Evolutionary conservation across 2,113 vertebrate species (phyloP).

Genomic region (Spea bombifrons): DNA sequence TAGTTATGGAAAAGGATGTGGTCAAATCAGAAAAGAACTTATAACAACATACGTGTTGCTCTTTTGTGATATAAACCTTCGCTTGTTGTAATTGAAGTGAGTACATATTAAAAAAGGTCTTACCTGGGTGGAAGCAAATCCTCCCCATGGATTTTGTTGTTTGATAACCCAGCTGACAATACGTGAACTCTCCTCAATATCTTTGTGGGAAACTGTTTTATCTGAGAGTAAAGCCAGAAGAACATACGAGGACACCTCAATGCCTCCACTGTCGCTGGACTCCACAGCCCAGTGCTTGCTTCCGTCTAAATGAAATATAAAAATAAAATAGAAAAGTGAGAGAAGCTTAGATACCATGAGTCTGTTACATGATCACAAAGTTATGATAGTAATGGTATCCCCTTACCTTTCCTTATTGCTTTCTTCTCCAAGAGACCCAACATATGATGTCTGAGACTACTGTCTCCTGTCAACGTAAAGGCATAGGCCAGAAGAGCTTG

Average conservation of each 20-base stretch:
- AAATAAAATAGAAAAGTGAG: background rate
- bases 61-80: no score
- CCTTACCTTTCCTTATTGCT: background rate
- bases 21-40: no score
- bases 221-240: slow-evolving; percentile 68
- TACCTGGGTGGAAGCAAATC: slow-evolving; percentile 90
- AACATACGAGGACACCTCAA: slow-evolving; percentile 73
- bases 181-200: slow-evolving; percentile 57
- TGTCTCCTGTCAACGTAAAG: slow-evolving; percentile 28
- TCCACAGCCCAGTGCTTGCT: slow-evolving; percentile 8
- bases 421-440: slow-evolving; percentile 9
- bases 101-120: background rate
- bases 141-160: slow-evolving; percentile 77
- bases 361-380: no score
- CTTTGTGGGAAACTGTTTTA: slow-evolving; percentile 54
- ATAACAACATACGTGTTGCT: no score
- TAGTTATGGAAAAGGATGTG: no score
- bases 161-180: slow-evolving; percentile 75
- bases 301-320: background rate
- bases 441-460: background rate
- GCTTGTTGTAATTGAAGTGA: no score
- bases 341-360: no score
- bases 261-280: slow-evolving; percentile 52
- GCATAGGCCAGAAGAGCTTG: slow-evolving; percentile 21
- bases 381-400: background rate